These are phyloP conservation scores for Eupithecia exiguata DNA, from an alignment of 2,888 invertebrate species.

Conservation along the genomic window DNA sequence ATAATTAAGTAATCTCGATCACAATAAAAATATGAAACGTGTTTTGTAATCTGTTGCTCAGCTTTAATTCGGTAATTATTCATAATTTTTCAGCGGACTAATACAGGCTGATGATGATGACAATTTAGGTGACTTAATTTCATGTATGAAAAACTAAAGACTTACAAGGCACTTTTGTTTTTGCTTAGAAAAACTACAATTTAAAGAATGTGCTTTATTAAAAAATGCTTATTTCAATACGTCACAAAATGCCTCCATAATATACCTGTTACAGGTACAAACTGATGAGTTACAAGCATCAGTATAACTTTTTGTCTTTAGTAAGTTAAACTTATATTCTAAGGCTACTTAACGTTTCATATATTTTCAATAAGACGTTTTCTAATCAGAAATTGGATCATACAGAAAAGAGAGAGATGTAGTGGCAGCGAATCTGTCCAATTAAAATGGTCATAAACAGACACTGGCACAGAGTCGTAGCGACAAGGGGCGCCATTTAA, in stretches of 20 bases:
- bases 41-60: no score
- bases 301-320: neutral
- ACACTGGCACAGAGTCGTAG: neutral
- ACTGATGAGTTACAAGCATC: no score
- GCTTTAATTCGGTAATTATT: no score
- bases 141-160: neutral
- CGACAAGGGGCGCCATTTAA: neutral
- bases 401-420: neutral
- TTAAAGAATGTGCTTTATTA: neutral
- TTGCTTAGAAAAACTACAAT: neutral
- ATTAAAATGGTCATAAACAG: neutral
- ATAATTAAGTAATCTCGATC: no score
- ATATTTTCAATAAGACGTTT: neutral
- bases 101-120: no score
- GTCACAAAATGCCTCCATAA: neutral
- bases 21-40: no score
- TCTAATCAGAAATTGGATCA: neutral
- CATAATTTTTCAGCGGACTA: no score
- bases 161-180: neutral
- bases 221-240: neutral
- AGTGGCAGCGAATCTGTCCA: neutral
- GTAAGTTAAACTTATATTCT: no score
- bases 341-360: neutral
- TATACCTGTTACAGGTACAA: neutral
- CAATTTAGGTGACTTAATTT: no score